A percentile compares a stretch with the other conserved stretches of the same genome.
Conservation (phyloP, 2,113 vertebrate genomes). For the Sturnira hondurensis region DNA sequence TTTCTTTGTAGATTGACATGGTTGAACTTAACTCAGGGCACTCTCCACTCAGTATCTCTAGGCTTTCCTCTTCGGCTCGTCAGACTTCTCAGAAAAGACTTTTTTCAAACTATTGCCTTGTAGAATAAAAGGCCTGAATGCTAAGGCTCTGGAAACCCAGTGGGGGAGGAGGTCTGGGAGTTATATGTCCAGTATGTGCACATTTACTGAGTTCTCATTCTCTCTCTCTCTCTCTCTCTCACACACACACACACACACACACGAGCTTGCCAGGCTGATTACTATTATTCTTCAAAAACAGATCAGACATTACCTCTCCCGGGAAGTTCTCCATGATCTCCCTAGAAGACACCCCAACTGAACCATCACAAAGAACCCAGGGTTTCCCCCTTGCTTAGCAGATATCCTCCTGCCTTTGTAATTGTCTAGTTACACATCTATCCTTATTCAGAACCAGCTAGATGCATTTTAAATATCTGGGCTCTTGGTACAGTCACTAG, state of each 20-base stretch:
- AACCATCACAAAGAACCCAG: background rate
- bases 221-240: too few species aligned
- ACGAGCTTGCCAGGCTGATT: background rate
- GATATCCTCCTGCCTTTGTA: background rate
- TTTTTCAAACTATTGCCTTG: background rate
- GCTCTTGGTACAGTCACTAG: background rate
- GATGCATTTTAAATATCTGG: background rate
- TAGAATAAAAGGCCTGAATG: background rate
- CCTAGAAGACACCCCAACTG: background rate
- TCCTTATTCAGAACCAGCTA: background rate
- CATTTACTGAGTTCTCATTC: background rate
- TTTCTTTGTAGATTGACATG: background rate
- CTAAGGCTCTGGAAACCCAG: background rate
- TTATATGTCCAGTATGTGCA: background rate
- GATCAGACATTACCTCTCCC: background rate
- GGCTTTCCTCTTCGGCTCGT: background rate
- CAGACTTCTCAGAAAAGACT: background rate
- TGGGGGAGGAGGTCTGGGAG: background rate
- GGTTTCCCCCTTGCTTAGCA: background rate
- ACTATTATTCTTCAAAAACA: background rate
- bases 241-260: background rate
- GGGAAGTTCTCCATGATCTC: background rate
- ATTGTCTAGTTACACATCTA: background rate
- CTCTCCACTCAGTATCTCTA: background rate
- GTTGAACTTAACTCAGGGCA: background rate